phyloP scores from a whole-genome alignment of 2,113 vertebrate genomes.

The Sinocyclocheilus maitianheensis region DNA sequence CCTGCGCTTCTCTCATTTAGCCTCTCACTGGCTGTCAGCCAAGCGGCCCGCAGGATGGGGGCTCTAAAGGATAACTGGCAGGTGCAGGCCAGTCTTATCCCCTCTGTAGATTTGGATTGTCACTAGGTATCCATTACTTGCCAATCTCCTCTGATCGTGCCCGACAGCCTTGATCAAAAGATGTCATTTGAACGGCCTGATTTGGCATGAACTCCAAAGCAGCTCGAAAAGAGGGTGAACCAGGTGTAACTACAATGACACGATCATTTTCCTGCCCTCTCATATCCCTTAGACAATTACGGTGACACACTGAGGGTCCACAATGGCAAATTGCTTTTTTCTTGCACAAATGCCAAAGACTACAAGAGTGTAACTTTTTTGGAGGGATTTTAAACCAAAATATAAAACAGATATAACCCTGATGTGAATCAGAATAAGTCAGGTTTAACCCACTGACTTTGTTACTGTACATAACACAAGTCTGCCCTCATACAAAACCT shows the following conservation, averaged over 20 bases:
- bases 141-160: slow-evolving; percentile 99
- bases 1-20: slow-evolving; percentile 94
- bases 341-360: slow-evolving; percentile 5
- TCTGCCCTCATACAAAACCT: background rate
- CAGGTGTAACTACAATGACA: slow-evolving; percentile 99
- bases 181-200: slow-evolving; percentile 87
- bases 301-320: slow-evolving; percentile 80
- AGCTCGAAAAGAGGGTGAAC: slow-evolving; percentile 97
- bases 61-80: slow-evolving; percentile 99
- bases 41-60: slow-evolving; percentile 90
- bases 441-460: background rate
- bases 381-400: slow-evolving; percentile 88
- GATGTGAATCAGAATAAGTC: background rate
- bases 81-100: slow-evolving; percentile 95
- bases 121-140: slow-evolving; percentile 99
- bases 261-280: slow-evolving; percentile 99
- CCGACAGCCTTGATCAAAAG: slow-evolving; percentile 99
- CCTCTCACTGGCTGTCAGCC: slow-evolving; percentile 85
- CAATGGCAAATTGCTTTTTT: slow-evolving; percentile 39
- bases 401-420: slow-evolving; percentile 77
- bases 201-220: slow-evolving; percentile 97
- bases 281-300: slow-evolving; percentile 99
- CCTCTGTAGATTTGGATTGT: slow-evolving; percentile 99
- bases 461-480: background rate
- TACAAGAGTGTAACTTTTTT: slow-evolving; percentile 51